Base-by-base conservation (phyloP, 2,888 invertebrate genomes). In the Ctena decussata region DNA sequence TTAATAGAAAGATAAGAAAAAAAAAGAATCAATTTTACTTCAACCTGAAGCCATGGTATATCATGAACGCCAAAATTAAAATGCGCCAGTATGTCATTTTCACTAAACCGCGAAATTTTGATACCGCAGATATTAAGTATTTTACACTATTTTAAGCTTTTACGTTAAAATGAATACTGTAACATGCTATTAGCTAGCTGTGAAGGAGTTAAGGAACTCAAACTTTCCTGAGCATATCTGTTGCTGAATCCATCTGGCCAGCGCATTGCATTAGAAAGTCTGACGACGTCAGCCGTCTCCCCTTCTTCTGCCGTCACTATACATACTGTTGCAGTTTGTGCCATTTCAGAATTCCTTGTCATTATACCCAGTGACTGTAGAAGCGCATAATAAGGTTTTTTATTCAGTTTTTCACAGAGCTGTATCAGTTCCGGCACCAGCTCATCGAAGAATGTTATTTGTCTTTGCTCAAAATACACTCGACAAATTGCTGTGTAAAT, bases 401-500 rank as follows among this genome's bases (percentile, higher is more conserved):
- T 32, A 41, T 72, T 39, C 8, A 79, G 71, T 60, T 53, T 71
- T 72, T 60, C 41, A 41, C 71, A 71, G n/a, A 72, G 27, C 11
- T n/a, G 18, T 21, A 41, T 30, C 15, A 79, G 32, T 27, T 35
- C 44, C 0, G 57, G 78, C 24, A 79, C 5, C 18, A 72, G 39
- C 32, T 57, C 18, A 12, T 44, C 39, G 27, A 79, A 79, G 27
- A 41, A 39, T 21, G 15, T 24, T 12, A 46, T 0, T 44, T 79
- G 74, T 12, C 35, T 30, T 60, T 83, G 83, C 32, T 75, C 27
- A 6, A 15, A n/a, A 53, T 83, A 74, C 6, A 83, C 75, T 2
- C n/a, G 11, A 37, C 35, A 74, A 27, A 83, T 75, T 1, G 75
- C 83, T 2, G 70, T 65, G 57, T 83, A 83, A 53, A 83, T 79